Evolutionary conservation across 2,888 invertebrate species (phyloP), one percentile per base, ranked within the genome.

Genomic region (Drosophila ezoana): DNA sequence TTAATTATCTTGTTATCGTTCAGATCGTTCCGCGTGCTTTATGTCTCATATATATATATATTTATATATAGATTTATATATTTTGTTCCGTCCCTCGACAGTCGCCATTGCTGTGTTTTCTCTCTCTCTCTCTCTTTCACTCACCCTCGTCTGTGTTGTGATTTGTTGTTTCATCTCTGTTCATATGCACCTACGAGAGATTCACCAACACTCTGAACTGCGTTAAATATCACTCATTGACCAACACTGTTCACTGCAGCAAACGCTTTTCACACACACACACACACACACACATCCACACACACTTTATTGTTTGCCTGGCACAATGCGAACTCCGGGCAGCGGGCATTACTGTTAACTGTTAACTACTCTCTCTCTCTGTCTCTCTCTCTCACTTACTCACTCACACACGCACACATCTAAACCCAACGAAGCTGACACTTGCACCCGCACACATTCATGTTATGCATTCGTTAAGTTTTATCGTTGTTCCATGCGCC

Each of bases 391-490:
- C 37, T 32, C 47, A 28, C 41, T 43, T 57, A 11, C 45, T 23
- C 37, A 10, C 43, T 28, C 49, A 69, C 51, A 33, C 40, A 35
- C 20, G 32, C 38, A 16, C 37, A 16, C 43, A 23, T 54, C 56
- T 32, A 28, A 44, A 28, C 8, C 20, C 38, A 16, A 35, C 13
- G 56, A 35, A 35, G 37, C 47, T 13, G 35, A n/a, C 37, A 14
- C 33, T n/a, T 52, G 14, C 56, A 38, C 57, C 33, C 33, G 18
- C 67, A 52, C 49, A 68, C 44, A 28, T 33, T 58, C 58, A 59
- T 56, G 41, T 73, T 63, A 51, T 64, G 68, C 61, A 68, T 78
- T 57, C 38, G 59, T 75, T 77, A 41, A 43, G 58, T 77, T 74
- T 28, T 58, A 56, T 43, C 67, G 73, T 47, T 60, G 38, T 57